Conservation (phyloP, 2,797 vertebrate genomes). For the Aphelocoma californica region DNA sequence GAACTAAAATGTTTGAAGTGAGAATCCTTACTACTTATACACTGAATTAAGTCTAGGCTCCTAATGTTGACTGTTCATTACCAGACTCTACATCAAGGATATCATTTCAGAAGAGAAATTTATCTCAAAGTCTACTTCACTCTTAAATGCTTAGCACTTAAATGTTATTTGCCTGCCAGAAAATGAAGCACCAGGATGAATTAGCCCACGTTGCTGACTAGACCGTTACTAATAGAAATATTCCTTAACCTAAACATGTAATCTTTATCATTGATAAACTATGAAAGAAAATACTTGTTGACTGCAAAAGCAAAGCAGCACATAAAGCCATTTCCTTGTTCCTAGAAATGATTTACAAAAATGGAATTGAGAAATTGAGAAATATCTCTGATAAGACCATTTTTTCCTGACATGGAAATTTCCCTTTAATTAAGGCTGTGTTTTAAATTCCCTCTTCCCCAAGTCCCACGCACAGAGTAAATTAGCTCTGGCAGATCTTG, state of each 20-base stretch:
- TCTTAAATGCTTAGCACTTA: not conserved
- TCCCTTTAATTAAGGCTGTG: not conserved
- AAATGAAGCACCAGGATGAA: not conserved
- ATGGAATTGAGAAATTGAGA: not conserved
- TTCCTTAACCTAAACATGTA: not conserved
- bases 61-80: not conserved
- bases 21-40: not conserved
- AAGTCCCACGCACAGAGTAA: not conserved
- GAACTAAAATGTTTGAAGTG: not conserved
- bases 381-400: not conserved
- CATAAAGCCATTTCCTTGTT: not conserved
- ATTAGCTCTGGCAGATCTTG: not conserved
- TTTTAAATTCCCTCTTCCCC: not conserved
- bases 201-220: not conserved
- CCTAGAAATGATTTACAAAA: not conserved
- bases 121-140: not conserved
- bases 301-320: not conserved
- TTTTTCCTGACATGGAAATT: not conserved
- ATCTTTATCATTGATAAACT: not conserved
- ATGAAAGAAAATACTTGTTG: not conserved
- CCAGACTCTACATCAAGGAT: not conserved
- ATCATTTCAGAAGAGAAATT: not conserved
- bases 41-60: not conserved
- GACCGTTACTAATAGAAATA: not conserved
- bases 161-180: not conserved